Evolutionary conservation across 2,113 vertebrate genomes (phyloP).

Genomic region (Zootoca vivipara): DNA sequence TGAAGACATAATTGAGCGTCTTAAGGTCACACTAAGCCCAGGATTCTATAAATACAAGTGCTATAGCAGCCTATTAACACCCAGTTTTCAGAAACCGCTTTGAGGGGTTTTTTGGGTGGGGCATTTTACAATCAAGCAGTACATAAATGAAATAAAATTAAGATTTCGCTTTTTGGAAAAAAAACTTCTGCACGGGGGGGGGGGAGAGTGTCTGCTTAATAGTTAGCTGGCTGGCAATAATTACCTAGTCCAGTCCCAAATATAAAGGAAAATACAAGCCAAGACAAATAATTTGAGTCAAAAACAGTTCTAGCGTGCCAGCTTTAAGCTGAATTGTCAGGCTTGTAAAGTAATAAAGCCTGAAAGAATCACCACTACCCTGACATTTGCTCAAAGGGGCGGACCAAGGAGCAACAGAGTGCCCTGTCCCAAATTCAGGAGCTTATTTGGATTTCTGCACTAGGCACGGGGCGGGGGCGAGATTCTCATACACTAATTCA

Average conservation of each 20-base stretch:
- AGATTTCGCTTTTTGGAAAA: background rate
- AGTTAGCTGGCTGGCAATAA: background rate
- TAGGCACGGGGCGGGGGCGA: background rate
- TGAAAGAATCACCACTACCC: no score
- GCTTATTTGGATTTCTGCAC: no score
- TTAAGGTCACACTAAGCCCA: background rate
- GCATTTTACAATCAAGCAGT: no score
- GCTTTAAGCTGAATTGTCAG: background rate
- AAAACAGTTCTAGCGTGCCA: background rate
- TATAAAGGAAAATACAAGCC: background rate
- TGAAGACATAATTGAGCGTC: background rate
- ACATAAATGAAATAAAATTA: background rate
- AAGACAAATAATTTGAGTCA: background rate
- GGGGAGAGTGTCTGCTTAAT: background rate
- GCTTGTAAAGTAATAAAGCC: background rate
- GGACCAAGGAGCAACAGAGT: background rate
- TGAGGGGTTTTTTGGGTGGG: no score
- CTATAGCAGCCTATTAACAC: background rate
- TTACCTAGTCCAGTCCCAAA: background rate
- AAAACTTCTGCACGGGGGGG: background rate
- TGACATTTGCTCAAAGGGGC: background rate
- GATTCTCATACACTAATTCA: no score
- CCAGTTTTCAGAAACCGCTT: no score
- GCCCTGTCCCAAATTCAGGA: background rate
- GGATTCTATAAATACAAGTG: background rate